Percentiles rank a stretch among this genome's conserved stretches.
Evolutionary conservation across 2,797 vertebrate species (phyloP).

Genomic region (Phoebastria nigripes): DNA sequence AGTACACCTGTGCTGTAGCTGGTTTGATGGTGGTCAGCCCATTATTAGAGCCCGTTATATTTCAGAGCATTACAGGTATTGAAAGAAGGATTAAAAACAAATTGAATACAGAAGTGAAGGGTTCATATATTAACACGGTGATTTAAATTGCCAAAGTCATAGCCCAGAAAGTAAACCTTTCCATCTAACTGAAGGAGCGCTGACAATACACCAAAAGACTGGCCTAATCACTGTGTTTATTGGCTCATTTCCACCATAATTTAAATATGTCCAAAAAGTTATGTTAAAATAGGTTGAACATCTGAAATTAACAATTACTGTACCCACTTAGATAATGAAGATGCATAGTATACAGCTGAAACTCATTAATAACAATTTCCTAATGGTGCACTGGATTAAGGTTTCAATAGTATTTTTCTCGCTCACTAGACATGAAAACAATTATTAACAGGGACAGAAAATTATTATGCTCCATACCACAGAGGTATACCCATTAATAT

Average conservation of each 20-base stretch:
- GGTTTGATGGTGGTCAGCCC: neutral
- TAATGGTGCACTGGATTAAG: neutral
- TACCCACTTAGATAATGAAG: neutral
- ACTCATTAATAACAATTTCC: neutral
- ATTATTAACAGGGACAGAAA: neutral
- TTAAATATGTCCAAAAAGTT: neutral
- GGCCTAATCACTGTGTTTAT: neutral
- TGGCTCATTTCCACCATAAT: neutral
- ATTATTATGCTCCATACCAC: neutral
- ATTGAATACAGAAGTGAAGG: neutral
- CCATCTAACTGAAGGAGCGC: neutral
- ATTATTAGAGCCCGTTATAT: neutral
- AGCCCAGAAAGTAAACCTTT: neutral
- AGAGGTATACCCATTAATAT: neutral
- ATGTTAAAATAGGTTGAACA: neutral
- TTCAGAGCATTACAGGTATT: neutral
- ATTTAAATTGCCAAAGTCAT: neutral
- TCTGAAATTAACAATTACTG: neutral
- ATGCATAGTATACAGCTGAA: neutral
- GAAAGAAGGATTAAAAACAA: neutral
- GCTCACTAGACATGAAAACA: neutral
- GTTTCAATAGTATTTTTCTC: neutral
- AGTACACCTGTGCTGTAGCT: neutral
- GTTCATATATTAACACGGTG: rapidly evolving
- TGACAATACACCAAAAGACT: neutral